Base-by-base conservation (phyloP, 1,140 invertebrate genomes). In the Trialeurodes vaporariorum region DNA sequence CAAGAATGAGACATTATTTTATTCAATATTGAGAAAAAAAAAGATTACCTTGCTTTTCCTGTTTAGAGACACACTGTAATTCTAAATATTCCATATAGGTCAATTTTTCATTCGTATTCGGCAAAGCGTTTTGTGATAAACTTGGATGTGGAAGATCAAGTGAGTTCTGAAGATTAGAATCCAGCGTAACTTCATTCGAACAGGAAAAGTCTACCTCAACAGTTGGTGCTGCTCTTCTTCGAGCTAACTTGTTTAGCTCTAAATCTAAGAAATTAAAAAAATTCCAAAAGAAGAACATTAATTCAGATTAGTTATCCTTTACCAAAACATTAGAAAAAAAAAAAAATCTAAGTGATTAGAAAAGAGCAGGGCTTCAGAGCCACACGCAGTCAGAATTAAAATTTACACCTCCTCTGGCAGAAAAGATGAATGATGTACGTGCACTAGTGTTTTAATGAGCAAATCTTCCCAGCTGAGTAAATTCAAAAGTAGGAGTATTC, bases 171-270 rank as follows among this genome's bases (percentile, higher is more conserved):
- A 24, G 22, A 24, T 27, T 34, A 5, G 12, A 17, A 12, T 63
- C 63, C 26, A 60, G 59, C 23, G 26, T 49, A 25, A 24, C 65
- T 22, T 60, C 63, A 23, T 60, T 69, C 58, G 78, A 77, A 64
- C 78, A 9, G 17, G 34, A 49, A 49, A 49, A 49, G 17, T 49
- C 78, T 75, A 78, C 70, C 71, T 77, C 77, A 22, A 71, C 71
- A 2, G 76, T 75, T 63, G 79, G 77, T 75, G 79, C 77, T 2
- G 79, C 40, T 61, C 66, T 59, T 60, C 72, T 67, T 25, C 71
- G 24, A 23, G 71, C 70, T 27, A 74, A 69, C 64, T 73, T 73
- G 0, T 17, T 64, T 27, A 75, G 65, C 60, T 75, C 72, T 49
- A 74, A 60, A 61, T 75, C 73, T 75, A 67, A 40, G 40, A 62